A percentile compares a stretch with the other conserved stretches of the same genome.
phyloP scores from a whole-genome alignment of 2,888 invertebrate species.

The Chelonus formosanus region DNA sequence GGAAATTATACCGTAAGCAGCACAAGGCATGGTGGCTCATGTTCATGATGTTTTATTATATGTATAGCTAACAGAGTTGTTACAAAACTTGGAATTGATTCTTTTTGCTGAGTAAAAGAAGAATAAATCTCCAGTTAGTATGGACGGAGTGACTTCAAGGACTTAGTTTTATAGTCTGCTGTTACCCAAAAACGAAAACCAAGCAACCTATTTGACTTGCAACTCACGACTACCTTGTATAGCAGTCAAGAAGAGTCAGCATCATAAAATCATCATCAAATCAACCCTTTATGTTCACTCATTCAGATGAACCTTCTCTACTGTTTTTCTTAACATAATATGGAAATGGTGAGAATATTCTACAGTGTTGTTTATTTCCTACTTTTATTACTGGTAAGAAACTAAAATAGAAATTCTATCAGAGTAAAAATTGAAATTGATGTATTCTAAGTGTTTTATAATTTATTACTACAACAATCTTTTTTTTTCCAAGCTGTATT shows the following conservation, averaged over 20 bases:
- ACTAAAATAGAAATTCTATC: neutral
- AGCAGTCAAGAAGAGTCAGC: slow-evolving; percentile 32
- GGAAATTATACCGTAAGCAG: slow-evolving; percentile 3
- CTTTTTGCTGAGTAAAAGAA: slow-evolving; percentile 3
- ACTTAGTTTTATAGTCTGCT: slow-evolving; percentile 6
- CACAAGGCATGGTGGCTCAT: neutral
- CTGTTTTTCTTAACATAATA: neutral
- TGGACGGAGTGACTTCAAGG: slow-evolving; percentile 15
- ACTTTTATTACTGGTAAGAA: neutral
- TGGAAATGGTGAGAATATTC: no score
- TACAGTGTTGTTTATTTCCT: neutral
- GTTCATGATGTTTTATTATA: neutral
- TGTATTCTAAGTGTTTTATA: slow-evolving; percentile 1
- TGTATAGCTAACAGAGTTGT: slow-evolving; percentile 3
- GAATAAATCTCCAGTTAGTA: slow-evolving; percentile 7
- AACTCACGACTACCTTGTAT: slow-evolving; percentile 38
- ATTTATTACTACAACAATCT: slow-evolving; percentile 5
- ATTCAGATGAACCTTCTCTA: slow-evolving; percentile 11
- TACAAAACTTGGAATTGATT: slow-evolving; percentile 4
- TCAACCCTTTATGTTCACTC: slow-evolving; percentile 34
- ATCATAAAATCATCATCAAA: slow-evolving; percentile 45
- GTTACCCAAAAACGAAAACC: slow-evolving; percentile 6
- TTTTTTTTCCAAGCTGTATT: neutral
- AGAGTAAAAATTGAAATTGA: no score
- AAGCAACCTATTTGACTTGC: slow-evolving; percentile 16